These are phyloP conservation scores for Centropristis striata DNA, from an alignment of 2,113 vertebrate genomes.

Conservation along the genomic window DNA sequence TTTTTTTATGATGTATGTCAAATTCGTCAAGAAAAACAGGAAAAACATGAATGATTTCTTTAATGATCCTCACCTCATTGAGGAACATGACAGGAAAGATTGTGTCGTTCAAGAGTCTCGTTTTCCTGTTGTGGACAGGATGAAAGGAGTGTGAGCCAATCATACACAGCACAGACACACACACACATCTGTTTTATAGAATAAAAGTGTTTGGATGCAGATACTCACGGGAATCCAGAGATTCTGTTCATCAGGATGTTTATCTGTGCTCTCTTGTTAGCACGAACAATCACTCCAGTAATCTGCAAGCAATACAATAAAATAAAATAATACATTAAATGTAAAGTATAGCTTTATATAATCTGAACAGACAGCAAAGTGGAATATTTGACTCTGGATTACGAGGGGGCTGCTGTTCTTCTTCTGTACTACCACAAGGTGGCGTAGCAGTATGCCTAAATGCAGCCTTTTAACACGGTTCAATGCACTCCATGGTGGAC, in stretches of 20 bases:
- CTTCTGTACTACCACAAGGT: conserved; percentile 53
- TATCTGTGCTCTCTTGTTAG: conserved; percentile 85
- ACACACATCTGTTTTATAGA: accelerated
- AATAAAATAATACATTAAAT: background rate
- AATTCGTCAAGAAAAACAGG: background rate
- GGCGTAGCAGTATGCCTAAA: conserved; percentile 22
- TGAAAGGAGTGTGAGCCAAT: background rate
- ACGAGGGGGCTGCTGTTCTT: background rate
- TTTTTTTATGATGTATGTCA: too few species aligned
- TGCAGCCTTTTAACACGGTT: background rate
- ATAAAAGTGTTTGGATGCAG: background rate
- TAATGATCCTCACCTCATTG: conserved; percentile 80
- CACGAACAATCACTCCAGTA: conserved; percentile 84
- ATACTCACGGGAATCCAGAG: conserved; percentile 79
- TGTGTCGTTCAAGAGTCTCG: conserved; percentile 69
- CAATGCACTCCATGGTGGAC: background rate
- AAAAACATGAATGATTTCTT: background rate
- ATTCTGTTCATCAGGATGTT: conserved; percentile 78
- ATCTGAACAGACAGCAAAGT: background rate
- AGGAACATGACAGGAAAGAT: conserved; percentile 85
- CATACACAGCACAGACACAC: background rate
- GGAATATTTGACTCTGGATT: too few species aligned
- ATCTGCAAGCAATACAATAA: conserved; percentile 68
- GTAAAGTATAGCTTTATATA: too few species aligned
- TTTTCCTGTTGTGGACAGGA: conserved; percentile 69